Percentiles rank a stretch among this genome's conserved stretches.
These are phyloP conservation scores for Leucania comma DNA, from an alignment of 2,888 invertebrate species.

Conservation along the genomic window DNA sequence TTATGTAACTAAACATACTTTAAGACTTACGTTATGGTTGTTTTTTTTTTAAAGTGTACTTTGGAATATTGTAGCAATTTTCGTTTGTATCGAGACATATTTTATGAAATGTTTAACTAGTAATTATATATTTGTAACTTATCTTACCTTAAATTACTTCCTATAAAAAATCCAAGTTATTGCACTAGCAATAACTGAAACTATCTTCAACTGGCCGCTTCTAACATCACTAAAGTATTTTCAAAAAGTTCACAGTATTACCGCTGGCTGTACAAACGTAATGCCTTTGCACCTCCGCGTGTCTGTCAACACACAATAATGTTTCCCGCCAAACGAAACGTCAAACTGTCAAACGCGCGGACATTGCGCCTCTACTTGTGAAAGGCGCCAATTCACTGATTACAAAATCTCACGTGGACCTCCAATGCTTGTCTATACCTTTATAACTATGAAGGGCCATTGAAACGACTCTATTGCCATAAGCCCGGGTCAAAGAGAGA, in stretches of 20 bases:
- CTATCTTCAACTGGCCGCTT: conserved; percentile 82
- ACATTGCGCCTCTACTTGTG: conserved; percentile 86
- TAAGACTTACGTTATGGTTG: neutral
- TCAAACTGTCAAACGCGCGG: conserved; percentile 88
- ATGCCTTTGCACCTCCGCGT: conserved; percentile 66
- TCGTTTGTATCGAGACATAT: neutral
- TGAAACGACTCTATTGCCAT: conserved; percentile 80
- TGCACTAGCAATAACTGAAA: conserved; percentile 86
- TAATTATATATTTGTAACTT: neutral
- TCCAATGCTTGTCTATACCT: conserved; percentile 81
- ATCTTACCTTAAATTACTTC: conserved; percentile 81
- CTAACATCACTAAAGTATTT: conserved; percentile 82
- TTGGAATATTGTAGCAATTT: neutral
- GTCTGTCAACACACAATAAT: conserved; percentile 73
- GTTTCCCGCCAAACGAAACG: conserved; percentile 89
- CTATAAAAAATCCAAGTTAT: conserved; percentile 87
- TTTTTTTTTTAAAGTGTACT: neutral
- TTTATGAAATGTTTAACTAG: neutral
- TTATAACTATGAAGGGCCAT: conserved; percentile 85
- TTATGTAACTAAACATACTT: neutral
- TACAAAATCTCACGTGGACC: conserved; percentile 90
- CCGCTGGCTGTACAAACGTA: conserved; percentile 67
- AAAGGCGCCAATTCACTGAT: conserved; percentile 89
- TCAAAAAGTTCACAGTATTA: conserved; percentile 74
- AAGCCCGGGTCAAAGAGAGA: conserved; percentile 78